These are phyloP conservation scores for Electrophaes corylata DNA, from an alignment of 2,888 invertebrate species.

Conservation along the genomic window DNA sequence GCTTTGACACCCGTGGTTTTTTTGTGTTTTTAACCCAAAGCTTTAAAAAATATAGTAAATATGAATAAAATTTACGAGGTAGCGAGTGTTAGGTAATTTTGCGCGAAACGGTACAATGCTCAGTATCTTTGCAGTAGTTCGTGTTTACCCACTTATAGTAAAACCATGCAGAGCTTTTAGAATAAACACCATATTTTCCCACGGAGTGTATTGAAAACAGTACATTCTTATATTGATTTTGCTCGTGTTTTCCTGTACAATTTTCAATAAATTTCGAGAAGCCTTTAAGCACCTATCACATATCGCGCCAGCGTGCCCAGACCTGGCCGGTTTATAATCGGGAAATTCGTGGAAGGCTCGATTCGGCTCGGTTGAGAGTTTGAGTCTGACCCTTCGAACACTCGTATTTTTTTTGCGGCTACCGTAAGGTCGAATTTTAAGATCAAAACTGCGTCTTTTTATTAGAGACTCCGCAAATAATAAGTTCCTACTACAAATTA, in stretches of 20 bases:
- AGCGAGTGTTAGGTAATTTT: conserved; percentile 25
- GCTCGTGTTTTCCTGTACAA: neutral
- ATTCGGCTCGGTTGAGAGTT: conserved; percentile 38
- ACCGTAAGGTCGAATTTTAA: conserved; percentile 26
- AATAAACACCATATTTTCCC: conserved; percentile 31
- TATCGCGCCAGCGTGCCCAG: conserved; percentile 52
- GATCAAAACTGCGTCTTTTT: too few relatives aligned
- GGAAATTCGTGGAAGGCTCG: conserved; percentile 74
- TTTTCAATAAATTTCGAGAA: conserved; percentile 46
- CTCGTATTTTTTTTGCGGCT: conserved; percentile 24
- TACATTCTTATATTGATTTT: neutral
- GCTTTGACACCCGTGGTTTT: neutral
- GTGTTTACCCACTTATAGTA: conserved; percentile 29
- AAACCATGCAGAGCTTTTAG: conserved; percentile 23
- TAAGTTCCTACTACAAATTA: too few relatives aligned
- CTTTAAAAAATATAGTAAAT: neutral
- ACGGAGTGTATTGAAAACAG: conserved; percentile 23
- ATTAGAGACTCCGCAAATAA: too few relatives aligned
- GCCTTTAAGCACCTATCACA: conserved; percentile 58
- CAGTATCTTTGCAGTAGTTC: conserved; percentile 31
- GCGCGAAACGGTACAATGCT: conserved; percentile 46
- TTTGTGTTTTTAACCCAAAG: neutral
- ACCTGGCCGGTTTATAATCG: conserved; percentile 67
- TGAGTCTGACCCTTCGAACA: conserved; percentile 32
- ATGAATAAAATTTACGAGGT: neutral